Conservation (phyloP, 2,113 vertebrate species). For the Aspidoscelis tigris region DNA sequence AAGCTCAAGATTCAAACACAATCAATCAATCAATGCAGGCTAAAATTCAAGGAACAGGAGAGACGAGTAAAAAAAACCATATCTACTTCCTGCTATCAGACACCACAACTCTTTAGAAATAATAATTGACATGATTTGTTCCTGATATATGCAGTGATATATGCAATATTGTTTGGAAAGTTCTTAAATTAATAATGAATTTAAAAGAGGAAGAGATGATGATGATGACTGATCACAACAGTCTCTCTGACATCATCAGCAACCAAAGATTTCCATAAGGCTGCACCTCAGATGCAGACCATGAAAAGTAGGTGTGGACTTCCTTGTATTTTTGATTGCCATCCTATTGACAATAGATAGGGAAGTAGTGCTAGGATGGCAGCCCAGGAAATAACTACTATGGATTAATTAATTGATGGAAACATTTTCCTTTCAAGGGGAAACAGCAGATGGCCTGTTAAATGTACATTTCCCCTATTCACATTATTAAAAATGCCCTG, state of each 20-base stretch:
- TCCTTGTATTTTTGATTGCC: conserved; percentile 82
- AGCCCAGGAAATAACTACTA: conserved; percentile 87
- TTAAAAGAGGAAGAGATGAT: neutral
- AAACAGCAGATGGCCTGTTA: conserved; percentile 77
- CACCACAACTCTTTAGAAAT: neutral
- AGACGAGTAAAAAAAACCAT: no score
- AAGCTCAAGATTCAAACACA: no score
- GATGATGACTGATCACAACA: conserved; percentile 58
- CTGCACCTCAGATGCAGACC: conserved; percentile 38
- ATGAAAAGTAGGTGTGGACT: conserved; percentile 54
- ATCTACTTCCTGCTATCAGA: neutral
- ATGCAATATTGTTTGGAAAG: conserved; percentile 45
- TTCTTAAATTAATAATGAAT: conserved; percentile 54
- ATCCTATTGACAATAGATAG: conserved; percentile 91
- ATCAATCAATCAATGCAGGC: no score
- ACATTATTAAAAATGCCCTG: conserved; percentile 49
- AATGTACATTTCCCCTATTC: conserved; percentile 64
- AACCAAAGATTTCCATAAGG: conserved; percentile 62
- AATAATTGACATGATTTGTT: conserved; percentile 38
- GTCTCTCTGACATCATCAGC: conserved; percentile 65
- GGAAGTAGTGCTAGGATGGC: conserved; percentile 63
- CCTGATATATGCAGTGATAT: conserved; percentile 57
- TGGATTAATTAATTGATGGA: conserved; percentile 83
- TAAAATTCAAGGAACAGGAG: neutral
- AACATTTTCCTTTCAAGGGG: conserved; percentile 69